A percentile compares a stretch with the other conserved stretches of the same genome.
These are phyloP conservation scores for Hydrolagus colliei DNA, from an alignment of 2,797 vertebrate genomes.

Conservation along the genomic window DNA sequence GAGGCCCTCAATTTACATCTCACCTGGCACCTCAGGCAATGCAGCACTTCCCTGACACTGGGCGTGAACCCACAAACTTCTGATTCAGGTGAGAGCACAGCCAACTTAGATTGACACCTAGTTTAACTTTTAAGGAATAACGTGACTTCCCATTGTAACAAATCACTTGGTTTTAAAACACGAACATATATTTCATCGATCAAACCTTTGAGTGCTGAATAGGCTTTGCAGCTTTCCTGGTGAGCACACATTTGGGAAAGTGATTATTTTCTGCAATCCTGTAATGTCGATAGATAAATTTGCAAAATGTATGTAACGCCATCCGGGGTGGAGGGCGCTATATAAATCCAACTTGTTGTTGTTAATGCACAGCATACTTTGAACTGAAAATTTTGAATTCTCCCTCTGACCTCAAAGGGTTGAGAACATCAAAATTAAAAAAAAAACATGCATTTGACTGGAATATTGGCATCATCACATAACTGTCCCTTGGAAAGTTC, in stretches of 20 bases:
- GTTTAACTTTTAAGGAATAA: background rate
- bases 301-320: background rate
- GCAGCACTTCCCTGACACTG: no score
- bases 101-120: no score
- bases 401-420: background rate
- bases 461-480: background rate
- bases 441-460: background rate
- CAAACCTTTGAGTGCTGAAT: no score
- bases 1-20: no score
- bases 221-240: no score
- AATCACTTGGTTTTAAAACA: background rate
- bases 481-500: background rate
- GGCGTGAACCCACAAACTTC: no score
- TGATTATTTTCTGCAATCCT: background rate
- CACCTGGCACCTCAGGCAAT: no score
- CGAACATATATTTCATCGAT: background rate
- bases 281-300: background rate
- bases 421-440: background rate
- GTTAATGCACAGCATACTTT: background rate
- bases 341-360: no score
- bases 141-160: background rate
- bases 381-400: background rate
- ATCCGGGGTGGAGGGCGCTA: no score
- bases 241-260: background rate
- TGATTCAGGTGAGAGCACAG: no score